Evolutionary conservation across 2,113 vertebrate species (phyloP).

Genomic region (Tragelaphus buxtoni): DNA sequence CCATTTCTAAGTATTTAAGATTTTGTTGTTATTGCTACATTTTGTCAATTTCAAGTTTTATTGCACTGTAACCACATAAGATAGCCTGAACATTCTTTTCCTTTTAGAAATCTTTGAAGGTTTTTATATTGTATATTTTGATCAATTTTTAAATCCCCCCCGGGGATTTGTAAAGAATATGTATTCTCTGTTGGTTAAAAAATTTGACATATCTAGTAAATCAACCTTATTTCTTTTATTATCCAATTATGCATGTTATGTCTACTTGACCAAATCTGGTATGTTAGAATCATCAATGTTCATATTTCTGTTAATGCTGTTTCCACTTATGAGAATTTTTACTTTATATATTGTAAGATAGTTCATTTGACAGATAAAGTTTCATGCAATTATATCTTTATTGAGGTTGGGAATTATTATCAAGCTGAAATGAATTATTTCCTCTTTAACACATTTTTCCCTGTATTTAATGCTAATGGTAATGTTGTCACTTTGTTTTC

Average conservation of each 20-base stretch:
- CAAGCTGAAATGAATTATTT: conserved; percentile 31
- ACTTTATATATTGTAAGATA: not conserved
- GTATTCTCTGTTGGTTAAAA: conserved; percentile 39
- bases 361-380: conserved; percentile 11
- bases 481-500: not conserved
- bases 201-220: conserved; percentile 52
- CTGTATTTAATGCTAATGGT: not conserved
- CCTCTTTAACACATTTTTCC: not conserved
- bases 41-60: conserved; percentile 7
- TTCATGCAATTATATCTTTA: not conserved
- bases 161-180: conserved; percentile 50
- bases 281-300: conserved; percentile 49
- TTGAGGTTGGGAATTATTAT: not conserved
- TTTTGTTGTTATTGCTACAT: not conserved
- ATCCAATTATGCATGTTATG: conserved; percentile 64
- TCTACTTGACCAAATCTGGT: conserved; percentile 55
- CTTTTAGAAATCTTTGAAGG: conserved; percentile 8
- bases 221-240: conserved; percentile 65
- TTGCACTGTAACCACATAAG: not conserved
- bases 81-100: not conserved
- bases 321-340: not conserved
- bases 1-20: not conserved
- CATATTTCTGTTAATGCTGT: conserved; percentile 20
- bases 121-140: conserved; percentile 28
- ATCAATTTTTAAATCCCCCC: conserved; percentile 38